Base-by-base conservation (phyloP, 2,797 vertebrate species). In the Channallabes apus region DNA sequence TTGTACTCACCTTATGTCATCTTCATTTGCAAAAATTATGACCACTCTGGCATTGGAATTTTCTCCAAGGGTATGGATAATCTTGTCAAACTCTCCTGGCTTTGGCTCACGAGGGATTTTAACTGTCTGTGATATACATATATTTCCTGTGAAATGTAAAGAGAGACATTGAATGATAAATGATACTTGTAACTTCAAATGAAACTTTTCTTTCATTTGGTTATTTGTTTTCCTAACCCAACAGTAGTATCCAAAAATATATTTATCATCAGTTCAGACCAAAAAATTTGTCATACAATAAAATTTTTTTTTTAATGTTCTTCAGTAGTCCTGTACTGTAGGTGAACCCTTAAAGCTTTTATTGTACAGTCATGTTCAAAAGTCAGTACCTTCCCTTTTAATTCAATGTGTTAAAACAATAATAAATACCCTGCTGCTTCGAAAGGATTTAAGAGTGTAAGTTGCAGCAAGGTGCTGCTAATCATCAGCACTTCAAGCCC, bases 71-170 rank as follows among this genome's bases (percentile, higher is more conserved):
- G 97, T 95, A 0, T 94, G 95, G 91, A 99, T 97, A 92, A 99
- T 95, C 94, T 98, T 99, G 94, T 98, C 97, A 4, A 97, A 99
- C 92, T 98, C 97, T 41, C 95, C 96, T 0, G 91, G 89, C 89
- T 96, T 98, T 64, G 98, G 96, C 89, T 99, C 98, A 84, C 98
- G 94, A 0, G 97, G 98, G 85, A 99, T 99, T 95, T 99, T 99
- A 87, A 99, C 96, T 0, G 97, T 98, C 91, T 99, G 98, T 62
- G 97, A 97, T 81, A 99, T 97, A 64, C 98, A 99, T 77, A 99
- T 95, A 0, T 96, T 95, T 3, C 98, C 98, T 99, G 92, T 0
- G 84, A 46, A 85, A 82, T 46, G 2, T 51, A 62, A 81, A 61
- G 17, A 67, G 22, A 80, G 18, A 82, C 46, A 82, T 29, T 29